Evolutionary conservation across 2,113 vertebrate species (phyloP), one percentile per base, ranked within the genome.

Genomic region (Ceyx melanurus): DNA sequence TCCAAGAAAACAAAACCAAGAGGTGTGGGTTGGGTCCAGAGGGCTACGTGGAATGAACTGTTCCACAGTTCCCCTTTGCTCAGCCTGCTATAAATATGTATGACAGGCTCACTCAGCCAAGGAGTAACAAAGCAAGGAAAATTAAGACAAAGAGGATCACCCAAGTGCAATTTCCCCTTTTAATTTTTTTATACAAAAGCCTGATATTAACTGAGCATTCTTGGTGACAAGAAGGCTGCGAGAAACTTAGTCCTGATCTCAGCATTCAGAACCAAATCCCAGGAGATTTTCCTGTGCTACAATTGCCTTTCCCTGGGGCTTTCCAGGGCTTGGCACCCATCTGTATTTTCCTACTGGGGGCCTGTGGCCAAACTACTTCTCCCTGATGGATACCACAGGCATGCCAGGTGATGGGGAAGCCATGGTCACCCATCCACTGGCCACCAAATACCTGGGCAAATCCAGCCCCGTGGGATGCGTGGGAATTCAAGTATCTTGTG

Each of bases 91-190:
- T 89, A 94, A 95, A 94, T 94, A 89, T 0, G 1, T 54, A 51
- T 91, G 70, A 87, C 14, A 4, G 75, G 42, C 75, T 87, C 1
- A 0, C 75, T 82, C 35, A 57, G 91, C 91, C 94, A 93, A 91
- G 56, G 45, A 85, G 72, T 51, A 89, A 94, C 96, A 96, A 94
- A 96, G 89, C 89, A 96, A 94, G 96, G 95, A 93, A 96, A 96
- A 89, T 92, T 91, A 80, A 86, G 92, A 95, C 94, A 94, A 94
- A 95, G 94, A 94, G 26, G 91, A 96, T 94, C 89, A 94, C 64
- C 87, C 85, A 80, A 95, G 75, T 4, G 82, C 74, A 82, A 96
- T 94, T 96, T 96, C 95, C 94, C 87, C 82, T 72, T 64, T 64
- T 65, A 82, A 93, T 23, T 71, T 88, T 88, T 87, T 95, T 78